Percentiles rank a stretch among this genome's conserved stretches.
phyloP scores from a whole-genome alignment of 2,888 invertebrate genomes.

The Protophormia terraenovae region DNA sequence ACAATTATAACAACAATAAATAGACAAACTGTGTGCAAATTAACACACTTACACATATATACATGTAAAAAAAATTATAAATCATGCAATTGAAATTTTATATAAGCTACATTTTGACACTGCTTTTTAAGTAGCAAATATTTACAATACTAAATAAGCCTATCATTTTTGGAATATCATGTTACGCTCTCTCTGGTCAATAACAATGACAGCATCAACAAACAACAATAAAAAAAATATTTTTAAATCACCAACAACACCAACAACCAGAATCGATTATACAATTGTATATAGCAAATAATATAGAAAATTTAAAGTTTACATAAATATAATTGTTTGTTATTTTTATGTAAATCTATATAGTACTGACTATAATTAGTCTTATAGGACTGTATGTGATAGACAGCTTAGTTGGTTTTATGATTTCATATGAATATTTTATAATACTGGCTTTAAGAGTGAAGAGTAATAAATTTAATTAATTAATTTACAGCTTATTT shows the following conservation, averaged over 20 bases:
- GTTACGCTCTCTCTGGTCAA: neutral
- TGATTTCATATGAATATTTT: no score
- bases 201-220: neutral
- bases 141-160: constrained; percentile 49
- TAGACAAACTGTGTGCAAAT: constrained; percentile 36
- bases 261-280: neutral
- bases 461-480: neutral
- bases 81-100: constrained; percentile 15
- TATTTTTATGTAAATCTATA: neutral
- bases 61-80: neutral
- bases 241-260: neutral
- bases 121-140: constrained; percentile 37
- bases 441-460: neutral
- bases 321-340: neutral
- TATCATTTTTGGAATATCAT: constrained; percentile 45
- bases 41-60: neutral
- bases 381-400: no score
- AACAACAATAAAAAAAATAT: neutral
- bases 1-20: constrained; percentile 34
- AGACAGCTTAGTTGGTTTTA: no score
- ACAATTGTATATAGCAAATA: neutral
- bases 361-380: no score
- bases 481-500: neutral
- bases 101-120: constrained; percentile 54
- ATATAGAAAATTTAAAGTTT: neutral